Evolutionary conservation across 2,113 vertebrate species (phyloP).

Genomic region (Python bivittatus): DNA sequence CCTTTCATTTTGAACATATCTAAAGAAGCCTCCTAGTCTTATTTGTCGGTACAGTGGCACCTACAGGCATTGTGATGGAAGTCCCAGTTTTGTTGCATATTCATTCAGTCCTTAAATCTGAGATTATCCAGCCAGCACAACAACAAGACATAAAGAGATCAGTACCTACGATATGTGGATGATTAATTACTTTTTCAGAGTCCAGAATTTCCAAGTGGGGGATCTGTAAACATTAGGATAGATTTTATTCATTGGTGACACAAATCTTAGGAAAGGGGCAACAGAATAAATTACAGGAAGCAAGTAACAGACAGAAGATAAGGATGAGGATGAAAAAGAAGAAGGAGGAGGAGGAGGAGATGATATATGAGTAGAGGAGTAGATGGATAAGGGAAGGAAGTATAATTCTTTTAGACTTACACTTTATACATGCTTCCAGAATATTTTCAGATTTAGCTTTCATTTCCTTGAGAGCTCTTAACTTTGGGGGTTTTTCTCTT

Average conservation of each 20-base stretch:
- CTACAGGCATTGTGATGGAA: background rate
- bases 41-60: background rate
- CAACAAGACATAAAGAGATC: background rate
- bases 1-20: background rate
- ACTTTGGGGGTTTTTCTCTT: background rate
- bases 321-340: background rate
- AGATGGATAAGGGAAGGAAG: background rate
- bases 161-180: constrained; percentile 77
- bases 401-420: background rate
- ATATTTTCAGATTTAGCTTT: background rate
- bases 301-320: background rate
- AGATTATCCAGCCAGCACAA: background rate
- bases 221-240: constrained; percentile 49
- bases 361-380: background rate
- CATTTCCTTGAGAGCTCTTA: background rate
- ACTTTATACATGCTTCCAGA: background rate
- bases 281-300: background rate
- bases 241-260: background rate
- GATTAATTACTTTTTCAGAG: constrained; percentile 60
- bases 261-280: background rate
- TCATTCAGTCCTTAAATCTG: background rate
- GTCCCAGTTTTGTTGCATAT: background rate
- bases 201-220: constrained; percentile 66
- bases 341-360: background rate
- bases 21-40: background rate